Evolutionary conservation across 2,888 invertebrate genomes (phyloP), one percentile per base, ranked within the genome.

Genomic region (Lasioglossum vierecki): DNA sequence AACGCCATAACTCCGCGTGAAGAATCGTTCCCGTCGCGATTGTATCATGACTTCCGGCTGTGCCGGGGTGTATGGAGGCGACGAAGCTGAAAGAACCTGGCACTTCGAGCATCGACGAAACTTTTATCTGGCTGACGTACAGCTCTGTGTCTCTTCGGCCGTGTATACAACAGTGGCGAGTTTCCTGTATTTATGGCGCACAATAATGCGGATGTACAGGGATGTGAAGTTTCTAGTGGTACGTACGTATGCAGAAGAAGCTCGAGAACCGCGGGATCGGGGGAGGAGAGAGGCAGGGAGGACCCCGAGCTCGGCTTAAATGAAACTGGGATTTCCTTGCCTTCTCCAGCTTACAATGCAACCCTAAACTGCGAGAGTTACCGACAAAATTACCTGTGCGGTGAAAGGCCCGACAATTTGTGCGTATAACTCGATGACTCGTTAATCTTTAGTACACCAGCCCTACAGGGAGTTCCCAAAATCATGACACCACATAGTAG

Each of bases 121-220:
- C 79, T 87, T 87, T 83, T 87, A 86, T 83, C 87, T 77, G 70
- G 63, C 78, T 76, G 80, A 87, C 79, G 83, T 86, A 83, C 79
- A 80, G 70, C 71, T 73, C 57, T 53, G 60, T 70, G n/a, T 73
- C 84, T 63, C 73, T 76, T 68, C 53, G 44, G 30, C 53, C 44
- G 53, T 35, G 72, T 63, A 57, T 57, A 60, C 76, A 60, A 41
- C 44, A 68, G 18, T 41, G 72, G 35, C 72, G 86, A 81, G 86
- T 80, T 87, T 85, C 83, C 78, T 72, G 83, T 86, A 87, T 87
- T 87, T 87, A 87, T 83, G 83, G 80, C 57, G 57, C 70, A 83
- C 87, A 83, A 80, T 87, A 86, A 80, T 76, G 78, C 83, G 83
- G 78, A 82, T 75, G 30, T 46, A 80, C 71, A 26, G 79, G 63